These are phyloP conservation scores for Anas platyrhynchos DNA, from an alignment of 2,113 vertebrate species.

Conservation along the genomic window DNA sequence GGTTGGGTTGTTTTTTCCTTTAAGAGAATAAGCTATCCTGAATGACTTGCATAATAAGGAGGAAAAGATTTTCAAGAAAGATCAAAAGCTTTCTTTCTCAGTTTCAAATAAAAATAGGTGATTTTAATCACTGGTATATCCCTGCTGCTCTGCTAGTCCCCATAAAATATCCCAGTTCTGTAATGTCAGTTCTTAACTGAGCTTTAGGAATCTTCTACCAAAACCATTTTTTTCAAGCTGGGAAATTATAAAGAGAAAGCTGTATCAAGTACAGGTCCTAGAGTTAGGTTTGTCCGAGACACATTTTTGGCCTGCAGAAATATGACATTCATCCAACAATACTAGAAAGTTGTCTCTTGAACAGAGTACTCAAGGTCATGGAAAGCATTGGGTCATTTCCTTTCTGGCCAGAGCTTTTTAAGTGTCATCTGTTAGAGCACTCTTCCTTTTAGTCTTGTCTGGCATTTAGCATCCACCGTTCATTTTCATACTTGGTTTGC, in stretches of 20 bases:
- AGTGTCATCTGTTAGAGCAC: fast-evolving
- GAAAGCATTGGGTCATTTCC: not conserved
- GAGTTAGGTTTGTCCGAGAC: not conserved
- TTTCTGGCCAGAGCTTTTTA: not conserved
- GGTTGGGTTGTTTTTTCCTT: not conserved
- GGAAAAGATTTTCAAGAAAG: not conserved
- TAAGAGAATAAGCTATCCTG: not conserved
- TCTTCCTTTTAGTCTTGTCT: not conserved
- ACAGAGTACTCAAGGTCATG: not conserved
- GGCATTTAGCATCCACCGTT: not conserved
- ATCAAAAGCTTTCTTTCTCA: not conserved
- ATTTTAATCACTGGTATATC: not conserved
- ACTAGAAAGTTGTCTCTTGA: not conserved
- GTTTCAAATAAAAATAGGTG: not conserved
- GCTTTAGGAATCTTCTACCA: not conserved
- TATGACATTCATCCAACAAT: not conserved
- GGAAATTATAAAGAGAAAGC: not conserved
- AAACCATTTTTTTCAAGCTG: not conserved
- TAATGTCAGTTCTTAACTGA: not conserved
- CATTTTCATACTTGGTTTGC: not conserved
- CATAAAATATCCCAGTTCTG: not conserved
- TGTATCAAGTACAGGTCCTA: not conserved
- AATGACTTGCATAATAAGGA: not conserved
- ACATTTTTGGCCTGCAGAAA: not conserved
- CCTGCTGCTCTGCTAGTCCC: not conserved